phyloP scores from a whole-genome alignment of 1,140 invertebrate genomes.

The Pseudomyrmex flavicornis region DNA sequence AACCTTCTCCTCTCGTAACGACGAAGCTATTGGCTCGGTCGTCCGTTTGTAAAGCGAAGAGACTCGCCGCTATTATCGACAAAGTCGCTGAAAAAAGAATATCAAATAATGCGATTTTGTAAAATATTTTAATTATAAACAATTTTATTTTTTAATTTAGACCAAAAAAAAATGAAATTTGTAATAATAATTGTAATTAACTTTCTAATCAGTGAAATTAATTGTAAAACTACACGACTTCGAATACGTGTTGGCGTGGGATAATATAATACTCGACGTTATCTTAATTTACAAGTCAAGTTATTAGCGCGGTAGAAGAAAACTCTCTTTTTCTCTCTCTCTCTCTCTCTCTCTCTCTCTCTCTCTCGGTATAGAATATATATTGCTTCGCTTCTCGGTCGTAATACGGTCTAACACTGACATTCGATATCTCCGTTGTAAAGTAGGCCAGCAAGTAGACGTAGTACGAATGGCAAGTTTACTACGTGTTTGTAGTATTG shows the following conservation, averaged over 20 bases:
- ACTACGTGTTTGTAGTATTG: constrained; percentile 67
- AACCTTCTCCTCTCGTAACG: constrained; percentile 91
- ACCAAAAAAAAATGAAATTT: background rate
- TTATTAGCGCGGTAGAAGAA: constrained; percentile 32
- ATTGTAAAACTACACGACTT: background rate
- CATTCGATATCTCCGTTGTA: constrained; percentile 77
- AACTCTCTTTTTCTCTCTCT: no score
- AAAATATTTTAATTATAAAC: background rate
- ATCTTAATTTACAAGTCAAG: constrained; percentile 10
- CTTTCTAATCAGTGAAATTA: background rate
- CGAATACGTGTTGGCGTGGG: background rate
- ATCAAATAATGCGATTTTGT: constrained; percentile 23
- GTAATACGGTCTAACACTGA: constrained; percentile 76
- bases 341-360: background rate
- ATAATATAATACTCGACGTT: background rate
- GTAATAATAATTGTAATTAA: background rate
- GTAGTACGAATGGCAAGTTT: constrained; percentile 72
- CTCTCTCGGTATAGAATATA: constrained; percentile 37
- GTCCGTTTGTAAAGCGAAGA: constrained; percentile 94
- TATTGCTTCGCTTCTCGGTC: constrained; percentile 65
- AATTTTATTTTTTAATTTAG: no score
- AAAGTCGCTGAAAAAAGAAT: constrained; percentile 88
- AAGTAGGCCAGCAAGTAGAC: constrained; percentile 76
- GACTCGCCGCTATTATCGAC: constrained; percentile 90
- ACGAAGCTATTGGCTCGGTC: constrained; percentile 90